Evolutionary conservation across 2,797 vertebrate species (phyloP).

Genomic region (Myiotriccus ornatus): DNA sequence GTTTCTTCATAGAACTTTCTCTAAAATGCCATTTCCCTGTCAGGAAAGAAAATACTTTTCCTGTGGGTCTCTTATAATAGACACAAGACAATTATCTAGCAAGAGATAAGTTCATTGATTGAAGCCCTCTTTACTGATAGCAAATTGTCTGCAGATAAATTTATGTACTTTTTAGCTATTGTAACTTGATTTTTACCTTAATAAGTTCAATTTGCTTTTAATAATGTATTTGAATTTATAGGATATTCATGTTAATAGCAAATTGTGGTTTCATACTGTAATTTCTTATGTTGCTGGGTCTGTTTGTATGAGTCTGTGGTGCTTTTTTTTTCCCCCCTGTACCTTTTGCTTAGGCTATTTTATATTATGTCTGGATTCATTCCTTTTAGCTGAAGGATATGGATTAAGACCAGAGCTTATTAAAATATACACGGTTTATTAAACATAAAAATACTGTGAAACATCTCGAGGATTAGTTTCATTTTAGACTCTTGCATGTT

Average conservation of each 20-base stretch:
- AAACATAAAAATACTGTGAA: neutral
- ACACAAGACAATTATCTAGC: neutral
- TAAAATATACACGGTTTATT: neutral
- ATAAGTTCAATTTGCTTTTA: neutral
- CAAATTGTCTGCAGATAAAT: neutral
- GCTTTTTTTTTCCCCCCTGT: neutral
- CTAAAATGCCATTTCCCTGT: neutral
- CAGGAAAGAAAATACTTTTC: slow-evolving; percentile 36
- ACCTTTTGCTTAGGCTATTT: neutral
- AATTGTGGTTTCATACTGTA: neutral
- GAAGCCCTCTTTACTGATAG: neutral
- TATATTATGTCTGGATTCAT: neutral
- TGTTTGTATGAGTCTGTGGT: neutral
- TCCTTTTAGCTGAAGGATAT: neutral
- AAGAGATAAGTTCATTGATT: neutral
- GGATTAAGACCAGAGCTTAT: neutral
- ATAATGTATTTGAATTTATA: neutral
- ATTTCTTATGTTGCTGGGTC: neutral
- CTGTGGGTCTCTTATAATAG: neutral
- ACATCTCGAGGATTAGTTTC: neutral
- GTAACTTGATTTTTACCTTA: neutral
- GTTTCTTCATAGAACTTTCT: neutral
- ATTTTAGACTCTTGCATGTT: neutral
- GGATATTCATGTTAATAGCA: neutral
- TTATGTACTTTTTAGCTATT: neutral